These are phyloP conservation scores for Metallyticus violacea DNA, from an alignment of 2,888 invertebrate genomes.

Conservation along the genomic window DNA sequence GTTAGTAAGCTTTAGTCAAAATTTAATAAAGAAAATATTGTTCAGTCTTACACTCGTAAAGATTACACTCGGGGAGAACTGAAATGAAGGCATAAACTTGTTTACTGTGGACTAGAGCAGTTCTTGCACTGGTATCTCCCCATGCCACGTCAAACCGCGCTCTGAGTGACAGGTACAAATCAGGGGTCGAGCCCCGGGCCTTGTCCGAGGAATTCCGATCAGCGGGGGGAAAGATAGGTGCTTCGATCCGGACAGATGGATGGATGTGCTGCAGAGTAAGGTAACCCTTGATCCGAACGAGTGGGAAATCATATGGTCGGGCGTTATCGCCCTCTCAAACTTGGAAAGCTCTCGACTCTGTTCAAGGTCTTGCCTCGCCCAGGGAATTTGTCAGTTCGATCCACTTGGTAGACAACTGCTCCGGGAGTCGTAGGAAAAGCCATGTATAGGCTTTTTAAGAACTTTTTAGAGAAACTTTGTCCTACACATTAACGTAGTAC, in stretches of 20 bases:
- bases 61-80: no score
- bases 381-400: neutral
- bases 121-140: neutral
- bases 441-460: no score
- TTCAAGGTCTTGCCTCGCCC: neutral
- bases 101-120: neutral
- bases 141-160: neutral
- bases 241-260: constrained; percentile 11
- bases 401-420: no score
- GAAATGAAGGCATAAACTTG: no score
- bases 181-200: constrained; percentile 14
- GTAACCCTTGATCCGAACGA: neutral
- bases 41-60: no score
- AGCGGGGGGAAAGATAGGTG: constrained; percentile 4
- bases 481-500: no score
- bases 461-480: no score
- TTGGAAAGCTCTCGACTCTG: neutral
- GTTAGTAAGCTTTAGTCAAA: no score
- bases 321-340: neutral
- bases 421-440: no score
- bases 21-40: no score
- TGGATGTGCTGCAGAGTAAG: neutral
- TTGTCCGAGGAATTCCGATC: constrained; percentile 5
- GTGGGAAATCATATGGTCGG: neutral
- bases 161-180: constrained; percentile 17